Evolutionary conservation across 2,797 vertebrate species (phyloP).

Genomic region (Coendou prehensilis): DNA sequence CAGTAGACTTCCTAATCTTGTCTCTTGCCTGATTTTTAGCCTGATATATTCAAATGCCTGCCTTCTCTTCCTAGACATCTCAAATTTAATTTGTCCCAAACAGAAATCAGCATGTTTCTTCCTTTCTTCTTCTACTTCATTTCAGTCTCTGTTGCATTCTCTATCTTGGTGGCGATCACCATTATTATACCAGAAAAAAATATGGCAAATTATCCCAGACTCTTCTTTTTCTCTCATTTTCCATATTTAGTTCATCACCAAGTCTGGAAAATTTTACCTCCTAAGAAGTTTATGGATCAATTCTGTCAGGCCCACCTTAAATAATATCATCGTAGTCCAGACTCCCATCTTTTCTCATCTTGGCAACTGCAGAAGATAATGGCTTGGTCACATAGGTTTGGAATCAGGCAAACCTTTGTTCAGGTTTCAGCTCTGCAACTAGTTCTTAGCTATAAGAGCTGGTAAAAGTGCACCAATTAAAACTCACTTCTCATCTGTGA

Average conservation of each 20-base stretch:
- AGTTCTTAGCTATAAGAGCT: not conserved
- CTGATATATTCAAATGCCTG: not conserved
- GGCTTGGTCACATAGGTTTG: not conserved
- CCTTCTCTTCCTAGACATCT: not conserved
- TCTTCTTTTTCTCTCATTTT: not conserved
- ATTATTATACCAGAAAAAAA: not conserved
- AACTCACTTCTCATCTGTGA: not conserved
- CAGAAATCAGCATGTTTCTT: not conserved
- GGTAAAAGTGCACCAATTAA: not conserved
- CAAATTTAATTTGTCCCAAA: not conserved
- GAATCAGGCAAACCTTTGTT: not conserved
- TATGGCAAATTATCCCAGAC: not conserved
- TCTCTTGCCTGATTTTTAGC: conserved; percentile 14
- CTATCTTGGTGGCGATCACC: not conserved
- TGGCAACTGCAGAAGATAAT: not conserved
- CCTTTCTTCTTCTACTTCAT: not conserved
- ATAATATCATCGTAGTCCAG: not conserved
- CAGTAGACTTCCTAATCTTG: conserved; percentile 8
- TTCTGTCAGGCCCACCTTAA: not conserved
- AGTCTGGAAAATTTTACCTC: not conserved
- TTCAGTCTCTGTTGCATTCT: not conserved
- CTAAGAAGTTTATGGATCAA: not conserved
- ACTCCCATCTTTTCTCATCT: not conserved
- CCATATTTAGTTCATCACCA: not conserved
- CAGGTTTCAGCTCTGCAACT: not conserved